Base-by-base conservation (phyloP, 37 sponge, comb jelly and placozoan species). In the Cladorhizidae sp. region DNA sequence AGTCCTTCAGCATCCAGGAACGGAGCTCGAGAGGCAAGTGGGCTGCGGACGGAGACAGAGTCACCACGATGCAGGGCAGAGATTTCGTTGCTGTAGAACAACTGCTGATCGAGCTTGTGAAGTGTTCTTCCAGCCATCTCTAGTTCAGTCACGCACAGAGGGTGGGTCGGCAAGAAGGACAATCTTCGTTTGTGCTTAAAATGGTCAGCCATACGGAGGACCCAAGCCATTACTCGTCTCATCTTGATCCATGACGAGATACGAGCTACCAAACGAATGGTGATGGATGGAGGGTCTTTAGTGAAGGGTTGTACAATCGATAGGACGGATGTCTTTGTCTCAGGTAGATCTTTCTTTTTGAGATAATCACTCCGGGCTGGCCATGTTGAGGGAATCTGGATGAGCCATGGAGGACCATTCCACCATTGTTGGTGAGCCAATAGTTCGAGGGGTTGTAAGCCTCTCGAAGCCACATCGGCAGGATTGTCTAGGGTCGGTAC, bases 21-120 rank as follows among this genome's bases (percentile, higher is more conserved):
- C 8, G 71, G n/a, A 9, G 49, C 5, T 45, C 9, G 49, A 45
- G 49, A 9, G 49, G 49, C 9, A 45, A 45, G n/a, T 20, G 41
- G 31, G 28, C 33, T 12, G 40, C 80, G 57, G 70, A 57, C 1
- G 8, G 23, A 18, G 31, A 20, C 1, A 25, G n/a, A 49, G 28
- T 29, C 42, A 42, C 5, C 14, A 32, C 8, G 5, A 8, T 68
- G 38, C n/a, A 68, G 39, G 31, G 69, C n/a, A 32, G 6, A 11
- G n/a, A 77, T 12, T 39, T 77, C 78, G 29, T 38, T 77, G 23
- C 9, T 8, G 45, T n/a, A n/a, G n/a, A n/a, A 77, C 39, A 41
- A 61, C 8, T 26, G 54, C 57, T 22, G 12, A 20, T 61, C 61
- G 78, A 41, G 43, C 22, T 23, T 61, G 15, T 23, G 28, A 32